Evolutionary conservation across 1,140 invertebrate species (phyloP), one percentile per base, ranked within the genome.

Genomic region (Geopemphigus sp.): DNA sequence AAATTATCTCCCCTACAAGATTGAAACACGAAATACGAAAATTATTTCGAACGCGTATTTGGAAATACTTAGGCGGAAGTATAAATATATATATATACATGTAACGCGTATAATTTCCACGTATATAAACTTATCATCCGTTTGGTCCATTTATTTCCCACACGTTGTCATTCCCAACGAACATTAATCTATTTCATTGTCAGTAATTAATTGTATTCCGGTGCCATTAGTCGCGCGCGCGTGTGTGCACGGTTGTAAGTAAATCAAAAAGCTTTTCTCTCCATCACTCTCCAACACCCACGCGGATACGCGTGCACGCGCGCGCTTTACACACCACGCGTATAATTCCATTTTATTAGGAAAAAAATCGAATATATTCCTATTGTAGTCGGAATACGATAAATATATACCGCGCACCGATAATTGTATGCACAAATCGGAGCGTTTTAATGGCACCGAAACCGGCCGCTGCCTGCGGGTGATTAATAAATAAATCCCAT

Each of bases 401-500:
- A 50, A 39, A 39, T 61, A n/a, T n/a, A n/a, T n/a, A n/a, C n/a
- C n/a, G 24, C 15, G 24, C 17, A 29, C 32, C 32, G 3, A 39
- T 39, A 39, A 39, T 45, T 29, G 6, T 12, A 66, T 39, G 4
- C 22, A n/a, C 39, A 12, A 47, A 47, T 47, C 14, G 5, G 26
- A 4, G n/a, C 4, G 17, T 68, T 47, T 24, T 12, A 24, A 45
- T 19, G 39, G n/a, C 45, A 68, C 39, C 45, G 22, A 15, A 68
- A 12, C 39, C 15, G 22, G 5, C 39, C 15, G 22, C 17, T 50
- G 14, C 45, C 66, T 68, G 39, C 22, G 10, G 12, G 22, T 68
- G 66, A 50, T 68, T 50, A 68, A 68, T 68, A 45, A 17, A 68
- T 68, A 68, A 50, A 39, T 50, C 10, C 14, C 17, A 50, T 68